Evolutionary conservation across 2,888 invertebrate genomes (phyloP), one percentile per base, ranked within the genome.

Genomic region (Drosophila emarginata): DNA sequence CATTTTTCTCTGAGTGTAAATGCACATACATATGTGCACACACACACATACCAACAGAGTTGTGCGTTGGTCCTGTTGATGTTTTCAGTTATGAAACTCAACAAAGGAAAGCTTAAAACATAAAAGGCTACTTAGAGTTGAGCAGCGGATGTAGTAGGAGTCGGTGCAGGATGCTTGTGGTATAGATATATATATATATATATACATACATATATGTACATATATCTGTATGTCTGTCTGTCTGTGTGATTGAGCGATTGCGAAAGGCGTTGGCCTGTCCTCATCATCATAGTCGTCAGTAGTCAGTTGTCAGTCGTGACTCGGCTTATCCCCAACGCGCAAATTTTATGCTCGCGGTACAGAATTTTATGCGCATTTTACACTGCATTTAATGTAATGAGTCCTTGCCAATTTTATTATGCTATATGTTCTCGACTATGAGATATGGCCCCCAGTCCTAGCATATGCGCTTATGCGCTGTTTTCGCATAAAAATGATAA

Each of bases 381-480:
- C 87, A 85, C 84, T 87, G 89, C 87, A 87, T 88, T 89, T 89
- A 89, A 87, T 89, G 88, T 89, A 89, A 89, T 87, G 88, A 88
- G 83, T 79, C 76, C 77, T 50, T 58, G 51, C 28, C 28, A 23
- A 50, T 60, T 57, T 57, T 57, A 57, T 57, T 57, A 57, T 57
- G 57, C n/a, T 28, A 53, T 28, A 53, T 28, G 53, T 53, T 6
- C 53, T 53, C 28, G 28, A 28, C 53, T 45, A 9, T 45, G 45
- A 18, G 45, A 45, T 53, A 26, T 53, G 53, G 28, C 28, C 32
- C 32, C 32, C 28, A 28, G 28, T 26, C 9, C 26, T 28, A 28
- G 28, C 28, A n/a, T 18, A 28, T 26, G 15, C 15, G 53, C 53
- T 53, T 26, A 26, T 53, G 53, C 7, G 23, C 53, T 26, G 53